phyloP scores from a whole-genome alignment of 2,888 invertebrate species.

The Glyphotaelius pellucidus region DNA sequence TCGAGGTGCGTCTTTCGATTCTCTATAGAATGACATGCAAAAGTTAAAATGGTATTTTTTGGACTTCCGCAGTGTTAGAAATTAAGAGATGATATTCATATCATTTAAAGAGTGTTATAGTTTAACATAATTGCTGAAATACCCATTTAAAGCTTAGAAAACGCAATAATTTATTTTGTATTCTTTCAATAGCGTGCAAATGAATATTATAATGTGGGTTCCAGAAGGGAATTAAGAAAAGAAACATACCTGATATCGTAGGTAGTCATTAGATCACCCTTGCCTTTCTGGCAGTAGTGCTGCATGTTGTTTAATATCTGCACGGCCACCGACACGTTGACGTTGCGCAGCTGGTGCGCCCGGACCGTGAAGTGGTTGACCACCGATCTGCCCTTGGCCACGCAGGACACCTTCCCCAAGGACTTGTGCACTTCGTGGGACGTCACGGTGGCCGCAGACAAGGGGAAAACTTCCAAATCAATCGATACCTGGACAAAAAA shows the following conservation, averaged over 20 bases:
- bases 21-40: no score
- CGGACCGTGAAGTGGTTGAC: constrained; percentile 57
- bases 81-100: no score
- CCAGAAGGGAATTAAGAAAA: background rate
- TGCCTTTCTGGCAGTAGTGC: constrained; percentile 33
- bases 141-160: no score
- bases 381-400: constrained; percentile 50
- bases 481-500: constrained; percentile 46
- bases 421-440: constrained; percentile 42
- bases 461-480: constrained; percentile 57
- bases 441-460: constrained; percentile 57
- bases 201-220: background rate
- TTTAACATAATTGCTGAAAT: no score
- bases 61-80: no score
- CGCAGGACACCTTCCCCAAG: constrained; percentile 44
- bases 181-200: background rate
- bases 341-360: constrained; percentile 59
- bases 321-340: constrained; percentile 59
- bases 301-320: constrained; percentile 59
- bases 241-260: constrained; percentile 47
- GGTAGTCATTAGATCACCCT: background rate
- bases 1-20: no score
- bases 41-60: no score
- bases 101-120: no score
- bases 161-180: no score